Percentiles rank a stretch among this genome's conserved stretches.
Evolutionary conservation across 2,888 invertebrate species (phyloP).

Genomic region (Chirona hameri): DNA sequence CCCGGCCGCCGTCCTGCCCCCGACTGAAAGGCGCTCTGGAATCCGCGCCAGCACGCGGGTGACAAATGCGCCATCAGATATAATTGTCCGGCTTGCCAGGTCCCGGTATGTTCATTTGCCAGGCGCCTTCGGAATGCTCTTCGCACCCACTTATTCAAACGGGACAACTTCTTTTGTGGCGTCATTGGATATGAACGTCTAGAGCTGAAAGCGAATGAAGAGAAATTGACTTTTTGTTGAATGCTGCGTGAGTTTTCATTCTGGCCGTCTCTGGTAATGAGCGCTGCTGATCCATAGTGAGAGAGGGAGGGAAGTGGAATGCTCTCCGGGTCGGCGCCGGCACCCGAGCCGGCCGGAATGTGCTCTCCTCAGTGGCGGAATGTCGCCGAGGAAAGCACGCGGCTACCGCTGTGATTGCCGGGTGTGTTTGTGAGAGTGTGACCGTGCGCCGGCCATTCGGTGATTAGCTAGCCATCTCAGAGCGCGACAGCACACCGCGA

Average conservation of each 20-base stretch:
- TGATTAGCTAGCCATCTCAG: neutral
- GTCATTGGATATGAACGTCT: constrained; percentile 25
- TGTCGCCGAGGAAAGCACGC: neutral
- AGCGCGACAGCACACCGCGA: neutral
- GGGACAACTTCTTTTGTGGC: constrained; percentile 7
- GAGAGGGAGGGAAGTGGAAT: neutral
- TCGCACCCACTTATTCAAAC: constrained; percentile 26
- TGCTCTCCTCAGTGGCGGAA: neutral
- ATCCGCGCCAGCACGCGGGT: neutral
- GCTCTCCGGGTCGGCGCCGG: neutral
- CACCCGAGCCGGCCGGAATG: neutral
- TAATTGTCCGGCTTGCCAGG: neutral
- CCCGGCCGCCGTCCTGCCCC: neutral
- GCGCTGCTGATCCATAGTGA: neutral
- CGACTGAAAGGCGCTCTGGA: constrained; percentile 4
- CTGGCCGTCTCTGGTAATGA: neutral
- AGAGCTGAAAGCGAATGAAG: constrained; percentile 8
- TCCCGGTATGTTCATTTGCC: constrained; percentile 11
- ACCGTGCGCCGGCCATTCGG: neutral
- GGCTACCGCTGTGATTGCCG: neutral
- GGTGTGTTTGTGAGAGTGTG: constrained; percentile 27
- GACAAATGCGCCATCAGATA: constrained; percentile 27
- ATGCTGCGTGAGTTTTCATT: constrained; percentile 26
- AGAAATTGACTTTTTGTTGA: constrained; percentile 27
- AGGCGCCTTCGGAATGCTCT: constrained; percentile 10